A percentile compares a stretch with the other conserved stretches of the same genome.
These are phyloP conservation scores for Orchesella flavescens DNA, from an alignment of 2,888 invertebrate genomes.

Conservation along the genomic window DNA sequence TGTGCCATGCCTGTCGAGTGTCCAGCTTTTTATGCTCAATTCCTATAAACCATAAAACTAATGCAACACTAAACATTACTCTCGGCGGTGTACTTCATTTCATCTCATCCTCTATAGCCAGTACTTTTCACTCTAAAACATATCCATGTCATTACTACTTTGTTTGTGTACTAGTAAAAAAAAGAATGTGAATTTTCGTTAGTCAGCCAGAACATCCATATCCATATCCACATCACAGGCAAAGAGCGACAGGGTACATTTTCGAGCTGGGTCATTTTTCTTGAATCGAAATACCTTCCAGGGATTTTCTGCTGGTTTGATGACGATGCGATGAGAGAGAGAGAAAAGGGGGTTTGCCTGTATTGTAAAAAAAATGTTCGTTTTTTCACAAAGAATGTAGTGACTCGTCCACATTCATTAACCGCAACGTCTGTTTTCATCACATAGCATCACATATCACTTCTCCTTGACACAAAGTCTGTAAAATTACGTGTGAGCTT, in stretches of 20 bases:
- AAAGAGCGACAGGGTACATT: conserved; percentile 8
- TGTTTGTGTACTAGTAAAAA: background rate
- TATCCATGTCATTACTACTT: background rate
- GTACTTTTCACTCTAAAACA: conserved; percentile 18
- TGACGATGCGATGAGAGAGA: conserved; percentile 15
- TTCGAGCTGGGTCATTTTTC: conserved; percentile 25
- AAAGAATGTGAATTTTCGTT: background rate
- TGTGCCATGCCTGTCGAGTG: background rate
- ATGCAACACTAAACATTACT: conserved; percentile 52
- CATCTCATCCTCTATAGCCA: conserved; percentile 17
- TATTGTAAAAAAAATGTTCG: conserved; percentile 4
- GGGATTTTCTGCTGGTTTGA: conserved; percentile 35
- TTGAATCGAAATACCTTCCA: conserved; percentile 47
- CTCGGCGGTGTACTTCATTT: conserved; percentile 43
- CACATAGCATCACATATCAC: conserved; percentile 49
- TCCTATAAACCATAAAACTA: conserved; percentile 26
- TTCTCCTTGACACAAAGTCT: conserved; percentile 41
- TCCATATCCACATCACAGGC: conserved; percentile 8
- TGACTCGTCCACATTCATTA: conserved; percentile 42
- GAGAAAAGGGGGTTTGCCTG: background rate
- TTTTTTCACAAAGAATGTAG: conserved; percentile 8
- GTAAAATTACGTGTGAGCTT: conserved; percentile 20
- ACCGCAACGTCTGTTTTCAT: conserved; percentile 55
- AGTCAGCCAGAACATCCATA: conserved; percentile 11
- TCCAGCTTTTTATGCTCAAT: background rate